phyloP scores from a whole-genome alignment of 2,888 invertebrate genomes.

The Bruchidius siliquastri region DNA sequence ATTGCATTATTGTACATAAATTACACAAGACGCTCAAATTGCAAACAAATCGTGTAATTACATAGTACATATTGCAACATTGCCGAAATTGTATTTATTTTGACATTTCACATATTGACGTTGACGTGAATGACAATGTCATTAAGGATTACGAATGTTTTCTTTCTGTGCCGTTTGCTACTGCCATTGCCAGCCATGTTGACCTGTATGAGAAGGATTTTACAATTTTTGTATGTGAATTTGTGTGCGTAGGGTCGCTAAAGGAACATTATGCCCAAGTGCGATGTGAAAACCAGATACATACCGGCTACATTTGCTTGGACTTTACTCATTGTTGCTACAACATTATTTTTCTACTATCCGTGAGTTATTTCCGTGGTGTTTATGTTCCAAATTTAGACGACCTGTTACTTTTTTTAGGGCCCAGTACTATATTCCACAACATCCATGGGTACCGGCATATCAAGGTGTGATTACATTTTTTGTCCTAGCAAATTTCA shows the following conservation, averaged over 20 bases:
- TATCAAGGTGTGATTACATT: conserved; percentile 92
- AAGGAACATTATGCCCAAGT: conserved; percentile 79
- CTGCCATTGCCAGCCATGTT: conserved; percentile 42
- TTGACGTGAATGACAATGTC: not conserved
- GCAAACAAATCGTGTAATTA: too few species aligned
- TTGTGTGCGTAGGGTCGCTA: conserved; percentile 34
- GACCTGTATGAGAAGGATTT: conserved; percentile 41
- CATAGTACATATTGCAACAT: too few species aligned
- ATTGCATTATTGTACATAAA: too few species aligned
- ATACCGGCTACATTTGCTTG: conserved; percentile 98
- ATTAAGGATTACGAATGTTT: not conserved
- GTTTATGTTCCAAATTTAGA: conserved; percentile 32
- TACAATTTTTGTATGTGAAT: conserved; percentile 35
- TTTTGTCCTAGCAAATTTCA: conserved; percentile 97
- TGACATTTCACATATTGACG: not conserved
- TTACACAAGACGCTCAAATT: too few species aligned
- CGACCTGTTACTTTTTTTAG: conserved; percentile 49
- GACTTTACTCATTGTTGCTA: conserved; percentile 89
- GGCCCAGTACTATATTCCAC: conserved; percentile 79
- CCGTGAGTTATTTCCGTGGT: conserved; percentile 74
- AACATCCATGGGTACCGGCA: conserved; percentile 85
- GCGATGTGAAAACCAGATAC: conserved; percentile 93
- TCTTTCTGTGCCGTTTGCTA: not conserved
- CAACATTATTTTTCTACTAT: conserved; percentile 92
- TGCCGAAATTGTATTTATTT: too few species aligned